A percentile compares a stretch with the other conserved stretches of the same genome.
These are phyloP conservation scores for Cyanoderma ruficeps DNA, from an alignment of 2,113 vertebrate species.

Conservation along the genomic window DNA sequence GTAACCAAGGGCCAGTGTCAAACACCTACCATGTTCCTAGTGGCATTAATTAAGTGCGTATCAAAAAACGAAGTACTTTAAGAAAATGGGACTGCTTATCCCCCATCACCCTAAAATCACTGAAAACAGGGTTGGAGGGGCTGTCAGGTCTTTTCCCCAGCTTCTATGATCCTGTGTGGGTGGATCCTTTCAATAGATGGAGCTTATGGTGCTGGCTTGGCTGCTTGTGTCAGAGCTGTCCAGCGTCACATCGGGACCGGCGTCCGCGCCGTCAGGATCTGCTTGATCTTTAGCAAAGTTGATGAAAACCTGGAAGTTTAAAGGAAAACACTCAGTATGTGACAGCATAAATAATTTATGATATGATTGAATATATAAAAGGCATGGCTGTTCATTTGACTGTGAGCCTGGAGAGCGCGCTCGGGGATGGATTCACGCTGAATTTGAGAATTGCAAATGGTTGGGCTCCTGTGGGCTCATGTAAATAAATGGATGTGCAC, in stretches of 20 bases:
- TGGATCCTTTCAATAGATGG: conserved; percentile 49
- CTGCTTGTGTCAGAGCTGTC: conserved; percentile 68
- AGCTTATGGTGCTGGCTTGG: conserved; percentile 63
- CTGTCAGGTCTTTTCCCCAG: background rate
- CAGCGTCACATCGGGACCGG: background rate
- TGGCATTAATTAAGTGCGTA: conserved; percentile 5
- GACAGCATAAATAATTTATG: background rate
- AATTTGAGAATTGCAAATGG: background rate
- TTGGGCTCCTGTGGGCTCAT: background rate
- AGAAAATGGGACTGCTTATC: background rate
- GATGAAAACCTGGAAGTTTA: conserved; percentile 88
- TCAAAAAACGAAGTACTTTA: background rate
- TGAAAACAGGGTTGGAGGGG: background rate
- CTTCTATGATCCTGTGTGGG: background rate
- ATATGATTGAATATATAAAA: background rate
- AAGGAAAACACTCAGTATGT: conserved; percentile 19
- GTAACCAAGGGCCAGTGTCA: conserved; percentile 1
- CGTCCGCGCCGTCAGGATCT: conserved; percentile 36
- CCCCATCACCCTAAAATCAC: background rate
- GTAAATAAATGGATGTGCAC: background rate
- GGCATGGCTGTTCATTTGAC: background rate
- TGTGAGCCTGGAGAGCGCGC: background rate
- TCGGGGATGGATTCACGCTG: background rate
- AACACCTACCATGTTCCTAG: background rate
- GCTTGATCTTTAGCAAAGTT: conserved; percentile 90